Base-by-base conservation (phyloP, 2,113 vertebrate genomes). In the Tiliqua scincoides region DNA sequence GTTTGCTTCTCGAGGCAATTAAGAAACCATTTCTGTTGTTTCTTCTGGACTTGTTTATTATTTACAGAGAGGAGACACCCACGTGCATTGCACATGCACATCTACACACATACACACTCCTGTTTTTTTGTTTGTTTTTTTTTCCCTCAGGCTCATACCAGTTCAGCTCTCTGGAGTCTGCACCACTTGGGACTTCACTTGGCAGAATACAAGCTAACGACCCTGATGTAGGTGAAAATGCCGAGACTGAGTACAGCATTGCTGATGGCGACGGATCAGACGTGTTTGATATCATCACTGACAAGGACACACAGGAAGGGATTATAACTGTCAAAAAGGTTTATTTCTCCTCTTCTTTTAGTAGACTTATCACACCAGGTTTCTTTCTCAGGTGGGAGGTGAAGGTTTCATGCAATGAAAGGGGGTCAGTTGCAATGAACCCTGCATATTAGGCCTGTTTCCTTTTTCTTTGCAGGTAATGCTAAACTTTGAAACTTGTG, bases 321-420 rank as follows among this genome's bases (percentile, higher is more conserved):
- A 96, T 99, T 89, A 97, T 99, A 95, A 97, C 97, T 84, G 97
- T 99, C 91, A 99, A 98, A 96, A 97, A 98, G 97, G 99, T 99
- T 93, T 94, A 87, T 89, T 85, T 87, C 57, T 77, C 3, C 68
- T 91, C 82, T 83, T 90, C 77, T 94, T 92, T 91, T 90, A 91
- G 92, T 86, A 70, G 83, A 82, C 84, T 94, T 93, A 88, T 61
- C 40, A 94, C 32, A 88, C 67, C 73, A 87, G 71, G 35, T 92
- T 76, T 90, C 82, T 87, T 79, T 89, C 88, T 57, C 40, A 86
- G 32, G 32, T 80, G 1, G 88, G 87, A 91, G 70, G 67, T 71
- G 65, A 79, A 88, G 32, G 72, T 92, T 71, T 92, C 82, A 70
- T 87, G 4, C 43, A 48, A n/a, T n/a, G n/a, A n/a, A n/a, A 61